phyloP scores from a whole-genome alignment of 2,797 vertebrate species.

The Microchirus variegatus region DNA sequence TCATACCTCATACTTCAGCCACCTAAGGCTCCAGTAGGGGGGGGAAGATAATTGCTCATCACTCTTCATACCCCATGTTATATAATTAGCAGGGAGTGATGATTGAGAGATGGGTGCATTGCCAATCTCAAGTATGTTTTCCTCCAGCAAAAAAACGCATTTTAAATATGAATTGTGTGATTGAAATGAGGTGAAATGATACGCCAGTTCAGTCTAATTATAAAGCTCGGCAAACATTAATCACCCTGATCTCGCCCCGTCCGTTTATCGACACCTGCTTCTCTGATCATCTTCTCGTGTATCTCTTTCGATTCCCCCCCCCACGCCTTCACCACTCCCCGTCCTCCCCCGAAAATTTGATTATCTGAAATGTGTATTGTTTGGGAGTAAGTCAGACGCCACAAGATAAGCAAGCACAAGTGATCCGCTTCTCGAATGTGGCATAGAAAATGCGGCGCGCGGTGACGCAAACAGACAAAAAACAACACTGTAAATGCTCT shows the following conservation, averaged over 20 bases:
- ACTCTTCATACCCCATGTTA: too few species aligned
- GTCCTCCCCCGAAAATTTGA: conserved; percentile 55
- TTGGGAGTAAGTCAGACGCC: conserved; percentile 65
- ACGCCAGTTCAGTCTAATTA: not conserved
- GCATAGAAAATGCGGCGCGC: not conserved
- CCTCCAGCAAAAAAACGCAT: too few species aligned
- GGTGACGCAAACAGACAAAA: conserved; percentile 5
- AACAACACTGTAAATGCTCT: conserved; percentile 11
- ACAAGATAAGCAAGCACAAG: conserved; percentile 43
- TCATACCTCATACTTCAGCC: too few species aligned
- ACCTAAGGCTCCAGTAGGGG: too few species aligned
- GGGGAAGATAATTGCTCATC: too few species aligned
- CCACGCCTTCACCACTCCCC: conserved; percentile 26
- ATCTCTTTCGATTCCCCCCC: conserved; percentile 23
- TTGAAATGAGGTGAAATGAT: not conserved
- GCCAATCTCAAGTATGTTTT: too few species aligned
- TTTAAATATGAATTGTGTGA: too few species aligned
- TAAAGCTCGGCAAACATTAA: not conserved
- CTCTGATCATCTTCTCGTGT: conserved; percentile 25
- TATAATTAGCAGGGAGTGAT: too few species aligned
- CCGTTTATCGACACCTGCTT: conserved; percentile 6
- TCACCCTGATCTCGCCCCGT: not conserved
- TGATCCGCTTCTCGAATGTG: conserved; percentile 32
- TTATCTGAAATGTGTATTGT: conserved; percentile 57
- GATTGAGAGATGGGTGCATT: too few species aligned